Percentiles rank a stretch among this genome's conserved stretches.
Evolutionary conservation across 2,113 vertebrate genomes (phyloP).

Genomic region (Amphiprion percula): DNA sequence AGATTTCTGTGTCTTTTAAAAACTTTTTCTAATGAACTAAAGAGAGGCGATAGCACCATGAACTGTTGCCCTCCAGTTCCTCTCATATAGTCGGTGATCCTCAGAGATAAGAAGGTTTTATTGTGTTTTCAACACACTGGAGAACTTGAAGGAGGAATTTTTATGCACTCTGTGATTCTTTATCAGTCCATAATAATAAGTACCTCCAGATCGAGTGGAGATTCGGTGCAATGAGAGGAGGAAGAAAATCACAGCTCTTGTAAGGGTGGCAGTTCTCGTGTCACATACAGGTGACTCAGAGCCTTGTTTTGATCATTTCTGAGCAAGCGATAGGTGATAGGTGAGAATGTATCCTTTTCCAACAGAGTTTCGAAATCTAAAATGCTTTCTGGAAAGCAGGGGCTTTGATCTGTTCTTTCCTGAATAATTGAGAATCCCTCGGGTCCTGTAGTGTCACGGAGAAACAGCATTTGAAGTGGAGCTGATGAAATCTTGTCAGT

Average conservation of each 20-base stretch:
- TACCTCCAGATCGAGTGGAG: not conserved
- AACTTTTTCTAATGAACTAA: not conserved
- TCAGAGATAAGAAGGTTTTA: not conserved
- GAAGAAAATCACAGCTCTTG: not conserved
- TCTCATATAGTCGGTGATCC: not conserved
- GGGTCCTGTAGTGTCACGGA: not conserved
- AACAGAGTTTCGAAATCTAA: not conserved
- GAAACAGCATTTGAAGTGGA: conserved; percentile 38
- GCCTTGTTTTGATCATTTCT: not conserved
- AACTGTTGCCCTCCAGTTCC: not conserved
- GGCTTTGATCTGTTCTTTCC: not conserved
- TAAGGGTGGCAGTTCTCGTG: conserved; percentile 1
- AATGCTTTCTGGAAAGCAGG: not conserved
- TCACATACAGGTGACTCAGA: not conserved
- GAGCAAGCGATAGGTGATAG: not conserved
- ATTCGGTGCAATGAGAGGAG: not conserved
- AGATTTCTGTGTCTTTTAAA: no score
- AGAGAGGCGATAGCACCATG: not conserved
- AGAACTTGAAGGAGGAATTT: not conserved
- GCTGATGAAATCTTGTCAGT: conserved; percentile 47
- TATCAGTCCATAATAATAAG: not conserved
- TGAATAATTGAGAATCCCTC: conserved; percentile 27
- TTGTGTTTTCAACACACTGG: not conserved
- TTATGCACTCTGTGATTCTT: not conserved
- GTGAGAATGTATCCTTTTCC: not conserved